phyloP scores from a whole-genome alignment of 2,888 invertebrate species.

The Deroplatys truncata region DNA sequence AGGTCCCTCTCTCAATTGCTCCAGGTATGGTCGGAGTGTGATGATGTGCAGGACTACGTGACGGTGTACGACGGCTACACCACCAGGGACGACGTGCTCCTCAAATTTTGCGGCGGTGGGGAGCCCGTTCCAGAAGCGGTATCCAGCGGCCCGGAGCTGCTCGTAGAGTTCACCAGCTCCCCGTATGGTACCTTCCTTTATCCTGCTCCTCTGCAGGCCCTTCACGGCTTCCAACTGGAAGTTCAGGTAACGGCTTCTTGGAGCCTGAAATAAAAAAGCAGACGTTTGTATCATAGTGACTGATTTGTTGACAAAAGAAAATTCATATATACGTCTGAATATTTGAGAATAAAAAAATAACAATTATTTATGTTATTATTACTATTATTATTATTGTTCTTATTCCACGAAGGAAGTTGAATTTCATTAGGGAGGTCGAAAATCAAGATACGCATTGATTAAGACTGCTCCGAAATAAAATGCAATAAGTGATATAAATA shows the following conservation, averaged over 20 bases:
- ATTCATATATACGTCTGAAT: too few relatives aligned
- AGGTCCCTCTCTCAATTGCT: background rate
- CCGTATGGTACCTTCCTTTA: constrained; percentile 85
- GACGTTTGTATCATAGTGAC: too few relatives aligned
- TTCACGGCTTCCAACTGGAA: constrained; percentile 87
- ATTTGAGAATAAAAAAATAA: too few relatives aligned
- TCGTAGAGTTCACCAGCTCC: constrained; percentile 86
- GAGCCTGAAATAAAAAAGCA: too few relatives aligned
- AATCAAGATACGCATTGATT: too few relatives aligned
- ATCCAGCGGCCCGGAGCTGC: constrained; percentile 81
- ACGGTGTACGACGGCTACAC: constrained; percentile 86
- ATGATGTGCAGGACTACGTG: constrained; percentile 81
- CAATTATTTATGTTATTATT: too few relatives aligned
- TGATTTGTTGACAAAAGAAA: too few relatives aligned
- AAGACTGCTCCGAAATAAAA: too few relatives aligned
- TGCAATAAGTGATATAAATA: too few relatives aligned
- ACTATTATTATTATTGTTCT: too few relatives aligned
- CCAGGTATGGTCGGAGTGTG: constrained; percentile 71
- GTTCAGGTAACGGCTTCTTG: constrained; percentile 54
- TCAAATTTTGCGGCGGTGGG: constrained; percentile 82
- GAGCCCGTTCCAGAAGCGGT: constrained; percentile 80
- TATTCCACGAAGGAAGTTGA: too few relatives aligned
- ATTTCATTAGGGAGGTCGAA: too few relatives aligned
- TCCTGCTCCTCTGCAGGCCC: constrained; percentile 68
- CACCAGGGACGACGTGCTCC: constrained; percentile 78